phyloP scores from a whole-genome alignment of 2,797 vertebrate genomes.

The Enoplosus armatus region DNA sequence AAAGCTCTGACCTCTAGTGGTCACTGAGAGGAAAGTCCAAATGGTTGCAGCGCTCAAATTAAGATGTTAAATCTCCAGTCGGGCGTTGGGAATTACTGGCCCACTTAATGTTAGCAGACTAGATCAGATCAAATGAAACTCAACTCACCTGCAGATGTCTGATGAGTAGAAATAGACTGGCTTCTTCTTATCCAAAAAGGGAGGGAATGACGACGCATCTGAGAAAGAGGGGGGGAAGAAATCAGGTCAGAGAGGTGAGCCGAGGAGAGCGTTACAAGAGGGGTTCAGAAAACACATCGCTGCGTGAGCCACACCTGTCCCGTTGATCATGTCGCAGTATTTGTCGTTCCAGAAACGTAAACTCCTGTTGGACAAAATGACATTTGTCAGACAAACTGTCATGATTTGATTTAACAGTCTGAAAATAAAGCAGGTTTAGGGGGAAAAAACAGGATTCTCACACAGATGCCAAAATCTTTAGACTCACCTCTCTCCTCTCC shows the following conservation, averaged over 20 bases:
- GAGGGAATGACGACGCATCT: constrained; percentile 94
- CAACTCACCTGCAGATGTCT: constrained; percentile 94
- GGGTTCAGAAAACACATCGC: background rate
- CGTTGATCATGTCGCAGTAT: constrained; percentile 94
- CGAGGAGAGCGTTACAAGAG: background rate
- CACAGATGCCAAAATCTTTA: background rate
- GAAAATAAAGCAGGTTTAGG: background rate
- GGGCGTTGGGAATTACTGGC: background rate
- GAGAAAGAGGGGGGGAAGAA: constrained; percentile 28
- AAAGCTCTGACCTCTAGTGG: constrained; percentile 79
- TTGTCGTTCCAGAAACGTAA: constrained; percentile 85
- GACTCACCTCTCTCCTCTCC: constrained; percentile 86
- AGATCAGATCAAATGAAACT: constrained; percentile 3
- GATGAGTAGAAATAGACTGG: constrained; percentile 91
- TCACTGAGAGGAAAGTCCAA: constrained; percentile 25
- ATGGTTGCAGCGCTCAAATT: background rate
- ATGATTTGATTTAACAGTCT: background rate
- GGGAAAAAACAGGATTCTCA: background rate
- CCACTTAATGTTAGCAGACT: background rate
- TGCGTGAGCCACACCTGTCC: no score
- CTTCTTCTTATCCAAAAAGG: constrained; percentile 87
- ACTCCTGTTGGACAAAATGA: constrained; percentile 62
- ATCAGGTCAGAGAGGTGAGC: background rate
- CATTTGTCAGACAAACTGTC: background rate
- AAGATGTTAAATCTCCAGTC: background rate